phyloP scores from a whole-genome alignment of 2,888 invertebrate genomes.

The Morinoia aosen region DNA sequence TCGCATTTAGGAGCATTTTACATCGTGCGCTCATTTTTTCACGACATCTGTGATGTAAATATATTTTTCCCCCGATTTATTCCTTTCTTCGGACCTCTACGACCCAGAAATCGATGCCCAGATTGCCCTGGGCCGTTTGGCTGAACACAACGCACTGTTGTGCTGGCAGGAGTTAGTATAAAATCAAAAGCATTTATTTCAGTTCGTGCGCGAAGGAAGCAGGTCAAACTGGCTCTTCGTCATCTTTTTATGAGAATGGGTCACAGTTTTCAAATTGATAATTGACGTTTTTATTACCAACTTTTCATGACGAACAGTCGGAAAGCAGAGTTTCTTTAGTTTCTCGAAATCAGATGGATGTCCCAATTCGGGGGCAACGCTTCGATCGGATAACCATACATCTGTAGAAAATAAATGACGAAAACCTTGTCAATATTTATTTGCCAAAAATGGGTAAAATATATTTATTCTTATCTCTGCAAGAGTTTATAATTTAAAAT shows the following conservation, averaged over 20 bases:
- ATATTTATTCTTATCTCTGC: no score
- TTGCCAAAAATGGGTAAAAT: background rate
- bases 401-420: background rate
- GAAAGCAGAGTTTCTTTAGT: background rate
- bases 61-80: background rate
- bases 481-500: no score
- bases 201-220: background rate
- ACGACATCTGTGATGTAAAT: background rate
- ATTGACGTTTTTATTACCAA: constrained; percentile 1
- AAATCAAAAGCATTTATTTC: background rate
- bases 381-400: background rate
- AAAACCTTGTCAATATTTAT: background rate
- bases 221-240: background rate
- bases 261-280: background rate
- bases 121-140: background rate
- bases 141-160: background rate
- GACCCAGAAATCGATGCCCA: background rate
- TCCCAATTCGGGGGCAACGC: background rate
- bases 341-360: background rate
- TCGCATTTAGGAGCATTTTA: background rate
- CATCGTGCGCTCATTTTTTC: background rate
- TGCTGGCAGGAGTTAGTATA: background rate
- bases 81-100: background rate
- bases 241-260: background rate
- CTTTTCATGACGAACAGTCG: background rate